These are phyloP conservation scores for Andrena hattorfiana DNA, from an alignment of 2,888 invertebrate species.

Conservation along the genomic window DNA sequence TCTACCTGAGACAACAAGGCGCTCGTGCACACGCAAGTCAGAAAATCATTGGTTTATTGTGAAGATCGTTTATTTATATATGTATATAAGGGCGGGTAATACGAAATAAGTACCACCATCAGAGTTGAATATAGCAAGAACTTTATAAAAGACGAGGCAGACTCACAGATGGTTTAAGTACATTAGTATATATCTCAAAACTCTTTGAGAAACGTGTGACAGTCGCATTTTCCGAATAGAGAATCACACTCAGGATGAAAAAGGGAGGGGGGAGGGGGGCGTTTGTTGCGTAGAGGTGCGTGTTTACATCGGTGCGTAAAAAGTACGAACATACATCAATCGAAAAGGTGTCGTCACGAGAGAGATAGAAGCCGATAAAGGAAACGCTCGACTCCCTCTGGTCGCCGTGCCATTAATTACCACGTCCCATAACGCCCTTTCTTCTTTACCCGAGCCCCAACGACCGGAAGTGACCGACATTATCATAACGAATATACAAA, in stretches of 20 bases:
- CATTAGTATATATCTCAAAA: slow-evolving; percentile 78
- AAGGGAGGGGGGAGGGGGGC: slow-evolving; percentile 26
- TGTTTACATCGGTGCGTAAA: slow-evolving; percentile 69
- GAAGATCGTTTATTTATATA: slow-evolving; percentile 4
- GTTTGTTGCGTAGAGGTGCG: slow-evolving; percentile 64
- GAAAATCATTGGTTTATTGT: background rate
- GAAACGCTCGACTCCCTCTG: slow-evolving; percentile 58
- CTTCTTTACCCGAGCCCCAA: background rate
- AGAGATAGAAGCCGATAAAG: slow-evolving; percentile 58
- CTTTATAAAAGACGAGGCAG: slow-evolving; percentile 84
- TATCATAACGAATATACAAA: slow-evolving; percentile 27
- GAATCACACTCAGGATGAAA: slow-evolving; percentile 68
- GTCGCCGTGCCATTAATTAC: slow-evolving; percentile 39
- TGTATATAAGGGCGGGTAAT: slow-evolving; percentile 14
- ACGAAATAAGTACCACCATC: slow-evolving; percentile 57
- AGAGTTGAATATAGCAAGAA: slow-evolving; percentile 83
- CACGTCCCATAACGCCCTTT: background rate
- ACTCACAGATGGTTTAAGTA: slow-evolving; percentile 83
- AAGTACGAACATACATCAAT: slow-evolving; percentile 72
- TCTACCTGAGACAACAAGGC: background rate
- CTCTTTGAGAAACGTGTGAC: slow-evolving; percentile 68
- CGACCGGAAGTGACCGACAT: background rate
- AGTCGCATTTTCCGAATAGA: slow-evolving; percentile 63
- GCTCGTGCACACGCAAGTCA: background rate
- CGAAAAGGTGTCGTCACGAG: slow-evolving; percentile 59